phyloP scores from a whole-genome alignment of 2,888 invertebrate genomes.

The Chymomyza caudatula region DNA sequence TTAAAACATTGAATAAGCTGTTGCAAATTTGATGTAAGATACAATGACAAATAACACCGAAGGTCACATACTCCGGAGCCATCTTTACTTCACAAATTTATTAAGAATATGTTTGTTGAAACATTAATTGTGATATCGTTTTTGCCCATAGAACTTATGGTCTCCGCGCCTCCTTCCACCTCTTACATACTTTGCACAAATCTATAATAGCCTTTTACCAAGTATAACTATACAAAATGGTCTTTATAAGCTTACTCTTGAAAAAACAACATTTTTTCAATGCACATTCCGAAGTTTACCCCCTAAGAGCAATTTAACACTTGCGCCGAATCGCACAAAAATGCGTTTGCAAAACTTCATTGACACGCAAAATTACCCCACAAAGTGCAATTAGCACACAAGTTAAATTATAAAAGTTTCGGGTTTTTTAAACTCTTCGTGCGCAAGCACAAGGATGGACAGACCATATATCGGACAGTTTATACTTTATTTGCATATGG shows the following conservation, averaged over 20 bases:
- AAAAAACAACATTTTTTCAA: not conserved
- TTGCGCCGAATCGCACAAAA: constrained; percentile 20
- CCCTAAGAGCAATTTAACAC: constrained; percentile 11
- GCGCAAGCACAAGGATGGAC: constrained; percentile 3
- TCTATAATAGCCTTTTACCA: too few relatives aligned
- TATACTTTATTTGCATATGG: not conserved
- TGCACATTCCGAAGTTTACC: not conserved
- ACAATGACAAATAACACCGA: too few relatives aligned
- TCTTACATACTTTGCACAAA: too few relatives aligned
- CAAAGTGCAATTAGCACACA: constrained; percentile 62
- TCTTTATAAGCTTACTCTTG: not conserved
- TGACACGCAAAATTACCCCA: constrained; percentile 60
- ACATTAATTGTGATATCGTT: too few relatives aligned
- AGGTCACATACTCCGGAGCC: too few relatives aligned
- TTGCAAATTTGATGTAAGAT: too few relatives aligned
- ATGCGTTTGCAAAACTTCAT: constrained; percentile 45
- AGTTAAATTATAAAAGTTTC: constrained; percentile 59
- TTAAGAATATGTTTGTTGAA: too few relatives aligned
- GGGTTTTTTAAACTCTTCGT: constrained; percentile 37
- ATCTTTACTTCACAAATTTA: too few relatives aligned
- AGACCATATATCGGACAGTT: not conserved
- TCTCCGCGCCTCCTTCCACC: too few relatives aligned
- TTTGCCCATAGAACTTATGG: too few relatives aligned
- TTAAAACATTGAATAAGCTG: too few relatives aligned
- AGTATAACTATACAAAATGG: too few relatives aligned